Conservation (phyloP, 1,140 invertebrate species). For the Aricia agestis region DNA sequence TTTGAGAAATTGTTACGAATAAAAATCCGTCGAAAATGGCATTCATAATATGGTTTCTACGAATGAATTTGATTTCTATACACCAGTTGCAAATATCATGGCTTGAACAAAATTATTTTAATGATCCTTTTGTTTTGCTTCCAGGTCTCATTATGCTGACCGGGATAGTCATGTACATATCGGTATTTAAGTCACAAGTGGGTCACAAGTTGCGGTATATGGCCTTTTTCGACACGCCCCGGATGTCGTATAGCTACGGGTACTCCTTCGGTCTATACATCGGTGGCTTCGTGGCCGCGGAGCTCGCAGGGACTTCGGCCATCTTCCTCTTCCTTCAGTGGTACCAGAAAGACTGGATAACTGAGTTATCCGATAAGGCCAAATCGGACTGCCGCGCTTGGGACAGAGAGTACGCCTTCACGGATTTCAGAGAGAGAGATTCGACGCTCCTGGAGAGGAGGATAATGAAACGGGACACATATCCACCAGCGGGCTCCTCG, state of each 20-base stretch:
- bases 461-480: slow-evolving; percentile 69
- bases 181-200: slow-evolving; percentile 92
- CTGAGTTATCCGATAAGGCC: slow-evolving; percentile 66
- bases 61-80: too few species aligned
- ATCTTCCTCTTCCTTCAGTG: slow-evolving; percentile 89
- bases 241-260: slow-evolving; percentile 91
- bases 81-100: too few species aligned
- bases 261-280: slow-evolving; percentile 92
- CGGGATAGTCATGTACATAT: slow-evolving; percentile 94
- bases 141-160: slow-evolving; percentile 91
- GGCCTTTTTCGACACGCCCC: slow-evolving; percentile 84
- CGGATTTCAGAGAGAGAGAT: slow-evolving; percentile 63
- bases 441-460: slow-evolving; percentile 60
- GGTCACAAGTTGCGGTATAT: slow-evolving; percentile 88
- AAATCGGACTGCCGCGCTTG: slow-evolving; percentile 67
- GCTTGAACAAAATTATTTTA: neutral
- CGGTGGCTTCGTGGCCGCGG: slow-evolving; percentile 87
- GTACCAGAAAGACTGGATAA: slow-evolving; percentile 76
- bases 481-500: slow-evolving; percentile 70
- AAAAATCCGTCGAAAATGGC: too few species aligned
- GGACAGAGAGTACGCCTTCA: slow-evolving; percentile 66
- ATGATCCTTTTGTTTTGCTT: slow-evolving; percentile 43
- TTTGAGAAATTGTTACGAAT: too few species aligned
- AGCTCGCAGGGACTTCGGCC: slow-evolving; percentile 89
- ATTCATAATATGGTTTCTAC: too few species aligned